Evolutionary conservation across 1,140 invertebrate species (phyloP).

Genomic region (Gonioctena quinquepunctata): DNA sequence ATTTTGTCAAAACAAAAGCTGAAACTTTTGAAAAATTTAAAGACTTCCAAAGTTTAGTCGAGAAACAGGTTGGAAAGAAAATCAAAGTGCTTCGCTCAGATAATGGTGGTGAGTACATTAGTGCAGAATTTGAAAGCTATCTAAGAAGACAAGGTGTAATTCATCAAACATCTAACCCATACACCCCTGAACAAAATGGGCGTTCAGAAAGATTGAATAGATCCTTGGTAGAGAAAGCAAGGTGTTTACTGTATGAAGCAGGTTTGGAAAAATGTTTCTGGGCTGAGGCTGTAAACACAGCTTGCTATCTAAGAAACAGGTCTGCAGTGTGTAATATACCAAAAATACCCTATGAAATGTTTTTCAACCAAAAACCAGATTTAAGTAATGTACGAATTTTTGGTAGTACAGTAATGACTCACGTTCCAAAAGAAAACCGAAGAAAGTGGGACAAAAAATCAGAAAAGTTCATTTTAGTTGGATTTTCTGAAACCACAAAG

Average conservation of each 20-base stretch:
- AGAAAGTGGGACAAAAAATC: conserved; percentile 52
- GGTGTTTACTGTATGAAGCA: conserved; percentile 51
- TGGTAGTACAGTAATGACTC: conserved; percentile 51
- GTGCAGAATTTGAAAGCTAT: not conserved
- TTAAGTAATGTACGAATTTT: conserved; percentile 53
- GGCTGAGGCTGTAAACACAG: conserved; percentile 50
- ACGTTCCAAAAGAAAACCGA: conserved; percentile 47
- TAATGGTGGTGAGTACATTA: not conserved
- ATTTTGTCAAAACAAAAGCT: not conserved
- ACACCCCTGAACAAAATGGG: conserved; percentile 1
- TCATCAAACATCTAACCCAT: not conserved
- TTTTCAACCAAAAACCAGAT: conserved; percentile 54
- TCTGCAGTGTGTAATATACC: not conserved
- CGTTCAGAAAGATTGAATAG: conserved; percentile 41
- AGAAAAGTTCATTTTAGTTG: conserved; percentile 48
- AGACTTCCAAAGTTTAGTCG: no score
- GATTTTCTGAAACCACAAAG: conserved; percentile 43
- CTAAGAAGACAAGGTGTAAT: not conserved
- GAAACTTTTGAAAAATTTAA: not conserved
- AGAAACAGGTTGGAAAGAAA: not conserved
- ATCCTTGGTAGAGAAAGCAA: conserved; percentile 35
- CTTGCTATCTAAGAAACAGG: conserved; percentile 2
- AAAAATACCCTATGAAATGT: conserved; percentile 11
- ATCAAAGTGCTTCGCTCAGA: not conserved
- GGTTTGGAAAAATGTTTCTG: conserved; percentile 47